Conservation (phyloP, 2,888 invertebrate species). For the Torymus aiolomorphi region DNA sequence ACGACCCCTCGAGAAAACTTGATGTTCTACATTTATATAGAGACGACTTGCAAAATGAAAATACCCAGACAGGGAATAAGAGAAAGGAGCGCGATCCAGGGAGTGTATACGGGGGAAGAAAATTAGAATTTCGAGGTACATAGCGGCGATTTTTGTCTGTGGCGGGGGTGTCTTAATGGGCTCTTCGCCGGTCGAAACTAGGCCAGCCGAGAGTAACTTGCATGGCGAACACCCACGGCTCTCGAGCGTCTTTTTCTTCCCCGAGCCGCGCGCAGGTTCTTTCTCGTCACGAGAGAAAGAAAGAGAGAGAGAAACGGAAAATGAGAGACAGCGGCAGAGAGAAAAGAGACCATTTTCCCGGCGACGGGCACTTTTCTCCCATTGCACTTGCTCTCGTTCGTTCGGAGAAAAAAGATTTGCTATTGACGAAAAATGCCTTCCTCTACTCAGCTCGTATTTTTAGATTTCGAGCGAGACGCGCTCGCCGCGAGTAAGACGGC, state of each 20-base stretch:
- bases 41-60: background rate
- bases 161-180: constrained; percentile 32
- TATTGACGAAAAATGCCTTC: constrained; percentile 29
- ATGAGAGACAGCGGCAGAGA: too few relatives aligned
- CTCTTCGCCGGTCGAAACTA: constrained; percentile 30
- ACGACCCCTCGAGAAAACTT: constrained; percentile 24
- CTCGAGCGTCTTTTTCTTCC: constrained; percentile 24
- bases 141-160: constrained; percentile 39
- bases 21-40: constrained; percentile 1
- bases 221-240: background rate
- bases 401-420: constrained; percentile 30
- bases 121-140: constrained; percentile 49
- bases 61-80: background rate
- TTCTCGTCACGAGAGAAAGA: constrained; percentile 15
- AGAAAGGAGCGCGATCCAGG: background rate
- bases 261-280: constrained; percentile 23
- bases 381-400: background rate
- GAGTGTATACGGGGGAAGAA: constrained; percentile 21
- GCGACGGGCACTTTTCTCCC: constrained; percentile 31
- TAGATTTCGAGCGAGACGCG: too few relatives aligned
- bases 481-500: too few relatives aligned
- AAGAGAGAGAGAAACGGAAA: too few relatives aligned
- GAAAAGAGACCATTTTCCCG: constrained; percentile 36
- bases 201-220: constrained; percentile 45
- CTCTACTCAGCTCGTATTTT: too few relatives aligned